These are phyloP conservation scores for Chironomus riparius DNA, from an alignment of 2,888 invertebrate species.

Conservation along the genomic window DNA sequence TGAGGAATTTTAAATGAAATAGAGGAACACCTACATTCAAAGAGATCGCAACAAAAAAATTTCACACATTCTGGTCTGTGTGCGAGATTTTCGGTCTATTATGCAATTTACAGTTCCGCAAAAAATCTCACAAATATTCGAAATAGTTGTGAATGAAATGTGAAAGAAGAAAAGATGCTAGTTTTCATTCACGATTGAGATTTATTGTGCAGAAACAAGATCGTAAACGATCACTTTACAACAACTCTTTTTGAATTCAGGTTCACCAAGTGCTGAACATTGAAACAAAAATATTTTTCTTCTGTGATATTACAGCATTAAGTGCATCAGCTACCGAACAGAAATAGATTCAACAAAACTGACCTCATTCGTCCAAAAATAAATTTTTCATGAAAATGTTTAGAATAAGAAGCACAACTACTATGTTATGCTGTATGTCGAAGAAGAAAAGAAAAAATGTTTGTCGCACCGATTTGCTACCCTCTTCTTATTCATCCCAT, in stretches of 20 bases:
- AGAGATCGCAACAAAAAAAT: too few species aligned
- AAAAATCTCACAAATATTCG: too few species aligned
- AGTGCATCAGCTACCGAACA: conserved; percentile 3
- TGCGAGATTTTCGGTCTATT: background rate
- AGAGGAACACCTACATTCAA: background rate
- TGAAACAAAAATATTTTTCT: background rate
- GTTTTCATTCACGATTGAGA: conserved; percentile 19
- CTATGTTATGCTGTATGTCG: background rate
- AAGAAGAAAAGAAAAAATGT: background rate
- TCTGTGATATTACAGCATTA: background rate
- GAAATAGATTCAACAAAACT: conserved; percentile 21
- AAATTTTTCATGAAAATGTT: background rate
- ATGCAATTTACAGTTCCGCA: background rate
- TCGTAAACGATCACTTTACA: background rate
- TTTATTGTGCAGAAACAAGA: background rate
- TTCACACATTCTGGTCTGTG: too few species aligned
- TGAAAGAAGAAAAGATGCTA: background rate
- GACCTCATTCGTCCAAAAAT: conserved; percentile 22
- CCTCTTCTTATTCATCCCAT: background rate
- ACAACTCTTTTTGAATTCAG: background rate
- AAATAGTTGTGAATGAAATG: background rate
- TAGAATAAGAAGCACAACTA: background rate
- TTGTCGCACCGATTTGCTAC: background rate
- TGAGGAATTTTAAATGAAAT: background rate
- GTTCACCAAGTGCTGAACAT: conserved; percentile 4